Conservation (phyloP, 2,797 vertebrate species). For the Sciaenops ocellatus region DNA sequence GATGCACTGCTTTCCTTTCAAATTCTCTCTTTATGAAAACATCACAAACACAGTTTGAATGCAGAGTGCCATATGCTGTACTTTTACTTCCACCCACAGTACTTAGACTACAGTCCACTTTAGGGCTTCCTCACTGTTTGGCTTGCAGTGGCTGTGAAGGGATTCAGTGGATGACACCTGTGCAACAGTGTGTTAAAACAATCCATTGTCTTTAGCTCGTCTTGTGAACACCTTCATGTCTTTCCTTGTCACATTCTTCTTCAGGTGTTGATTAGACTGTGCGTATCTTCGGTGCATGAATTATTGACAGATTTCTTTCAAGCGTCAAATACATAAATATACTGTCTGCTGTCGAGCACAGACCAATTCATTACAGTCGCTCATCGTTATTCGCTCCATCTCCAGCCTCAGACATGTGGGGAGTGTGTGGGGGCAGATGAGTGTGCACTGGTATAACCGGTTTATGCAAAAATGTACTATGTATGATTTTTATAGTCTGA, state of each 20-base stretch:
- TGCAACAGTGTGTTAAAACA: neutral
- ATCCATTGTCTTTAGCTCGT: neutral
- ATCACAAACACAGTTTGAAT: conserved; percentile 17
- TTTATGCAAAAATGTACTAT: neutral
- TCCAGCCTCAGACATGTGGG: neutral
- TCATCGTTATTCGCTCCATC: neutral
- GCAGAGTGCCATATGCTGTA: conserved; percentile 5
- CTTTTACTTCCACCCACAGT: conserved; percentile 1
- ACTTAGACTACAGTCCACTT: neutral
- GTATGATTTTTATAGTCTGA: neutral
- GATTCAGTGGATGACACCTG: neutral
- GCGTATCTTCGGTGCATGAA: neutral
- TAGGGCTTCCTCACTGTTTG: neutral
- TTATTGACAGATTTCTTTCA: neutral
- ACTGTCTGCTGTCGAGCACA: neutral
- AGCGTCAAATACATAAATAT: neutral
- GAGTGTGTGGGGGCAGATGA: no score
- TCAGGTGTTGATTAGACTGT: neutral
- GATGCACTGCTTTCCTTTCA: conserved; percentile 13
- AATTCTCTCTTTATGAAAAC: conserved; percentile 7
- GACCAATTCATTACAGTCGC: neutral
- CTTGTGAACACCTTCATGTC: neutral
- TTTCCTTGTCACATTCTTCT: neutral
- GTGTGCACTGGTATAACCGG: neutral
- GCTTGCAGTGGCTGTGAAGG: neutral